Conservation (phyloP, 1,140 invertebrate species). For the Leptoteleia sp. region DNA sequence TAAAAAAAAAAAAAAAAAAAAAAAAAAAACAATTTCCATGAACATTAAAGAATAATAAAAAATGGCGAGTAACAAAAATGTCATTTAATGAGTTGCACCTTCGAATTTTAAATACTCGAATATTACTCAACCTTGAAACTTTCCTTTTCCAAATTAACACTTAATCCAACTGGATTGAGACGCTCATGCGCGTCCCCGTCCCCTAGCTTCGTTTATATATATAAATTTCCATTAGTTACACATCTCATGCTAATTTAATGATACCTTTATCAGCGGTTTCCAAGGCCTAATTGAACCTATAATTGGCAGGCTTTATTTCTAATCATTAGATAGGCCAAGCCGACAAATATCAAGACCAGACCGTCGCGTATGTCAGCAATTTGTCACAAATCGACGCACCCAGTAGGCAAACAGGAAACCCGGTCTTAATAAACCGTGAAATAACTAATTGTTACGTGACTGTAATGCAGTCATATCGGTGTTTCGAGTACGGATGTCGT, state of each 20-base stretch:
- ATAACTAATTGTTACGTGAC: slow-evolving; percentile 71
- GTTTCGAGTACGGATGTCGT: slow-evolving; percentile 60
- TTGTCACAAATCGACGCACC: slow-evolving; percentile 44
- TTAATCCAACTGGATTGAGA: too few relatives aligned
- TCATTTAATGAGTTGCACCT: too few relatives aligned
- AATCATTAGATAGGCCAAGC: slow-evolving; percentile 7
- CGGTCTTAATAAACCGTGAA: slow-evolving; percentile 70
- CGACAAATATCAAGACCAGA: slow-evolving; percentile 11
- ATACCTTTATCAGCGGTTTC: slow-evolving; percentile 8
- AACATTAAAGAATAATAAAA: too few relatives aligned
- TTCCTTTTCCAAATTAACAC: too few relatives aligned
- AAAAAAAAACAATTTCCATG: too few relatives aligned
- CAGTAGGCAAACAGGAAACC: slow-evolving; percentile 30
- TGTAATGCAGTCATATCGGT: slow-evolving; percentile 41
- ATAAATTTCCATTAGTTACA: slow-evolving; percentile 31
- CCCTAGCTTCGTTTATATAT: too few relatives aligned
- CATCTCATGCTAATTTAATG: slow-evolving; percentile 10
- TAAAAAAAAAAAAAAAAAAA: too few relatives aligned
- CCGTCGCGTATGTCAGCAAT: slow-evolving; percentile 30
- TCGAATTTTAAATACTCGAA: too few relatives aligned
- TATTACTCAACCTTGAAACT: too few relatives aligned
- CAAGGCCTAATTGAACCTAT: background rate
- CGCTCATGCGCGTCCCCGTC: too few relatives aligned
- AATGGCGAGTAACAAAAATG: too few relatives aligned
- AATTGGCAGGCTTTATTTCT: slow-evolving; percentile 1